Conservation (phyloP, 2,113 vertebrate species). For the Crotalus helleri region DNA sequence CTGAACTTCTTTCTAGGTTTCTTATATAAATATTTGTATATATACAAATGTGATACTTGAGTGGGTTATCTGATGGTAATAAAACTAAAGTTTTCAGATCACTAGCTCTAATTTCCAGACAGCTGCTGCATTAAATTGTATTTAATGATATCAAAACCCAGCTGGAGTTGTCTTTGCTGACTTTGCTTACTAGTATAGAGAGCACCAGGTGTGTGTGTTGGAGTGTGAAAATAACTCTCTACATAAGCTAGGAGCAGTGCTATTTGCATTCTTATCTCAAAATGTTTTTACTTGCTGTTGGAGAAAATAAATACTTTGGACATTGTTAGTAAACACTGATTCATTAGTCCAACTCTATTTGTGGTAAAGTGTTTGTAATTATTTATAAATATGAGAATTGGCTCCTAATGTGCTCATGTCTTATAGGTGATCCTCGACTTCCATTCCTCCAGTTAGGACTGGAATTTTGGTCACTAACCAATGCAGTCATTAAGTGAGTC, state of each 20-base stretch:
- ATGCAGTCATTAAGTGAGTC: neutral
- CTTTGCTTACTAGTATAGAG: constrained; percentile 42
- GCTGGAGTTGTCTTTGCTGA: constrained; percentile 53
- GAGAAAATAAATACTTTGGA: constrained; percentile 18
- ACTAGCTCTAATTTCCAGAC: constrained; percentile 53
- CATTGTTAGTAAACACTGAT: constrained; percentile 1
- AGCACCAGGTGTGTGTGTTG: constrained; percentile 49
- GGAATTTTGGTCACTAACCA: neutral
- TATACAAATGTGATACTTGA: constrained; percentile 19
- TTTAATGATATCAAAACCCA: constrained; percentile 55
- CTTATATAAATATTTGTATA: constrained; percentile 5
- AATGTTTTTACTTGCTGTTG: constrained; percentile 35
- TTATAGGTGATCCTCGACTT: neutral
- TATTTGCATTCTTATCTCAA: constrained; percentile 50
- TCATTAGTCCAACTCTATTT: neutral
- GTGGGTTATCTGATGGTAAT: constrained; percentile 37
- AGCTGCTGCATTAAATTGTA: constrained; percentile 62
- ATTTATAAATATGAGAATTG: neutral
- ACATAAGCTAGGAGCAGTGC: constrained; percentile 25
- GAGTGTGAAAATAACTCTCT: constrained; percentile 57
- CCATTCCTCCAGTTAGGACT: neutral
- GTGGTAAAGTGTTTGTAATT: constrained; percentile 3
- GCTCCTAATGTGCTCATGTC: neutral
- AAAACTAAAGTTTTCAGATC: constrained; percentile 54
- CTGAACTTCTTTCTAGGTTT: neutral